Conservation (phyloP, 2,113 vertebrate genomes). For the Salminus brasiliensis region DNA sequence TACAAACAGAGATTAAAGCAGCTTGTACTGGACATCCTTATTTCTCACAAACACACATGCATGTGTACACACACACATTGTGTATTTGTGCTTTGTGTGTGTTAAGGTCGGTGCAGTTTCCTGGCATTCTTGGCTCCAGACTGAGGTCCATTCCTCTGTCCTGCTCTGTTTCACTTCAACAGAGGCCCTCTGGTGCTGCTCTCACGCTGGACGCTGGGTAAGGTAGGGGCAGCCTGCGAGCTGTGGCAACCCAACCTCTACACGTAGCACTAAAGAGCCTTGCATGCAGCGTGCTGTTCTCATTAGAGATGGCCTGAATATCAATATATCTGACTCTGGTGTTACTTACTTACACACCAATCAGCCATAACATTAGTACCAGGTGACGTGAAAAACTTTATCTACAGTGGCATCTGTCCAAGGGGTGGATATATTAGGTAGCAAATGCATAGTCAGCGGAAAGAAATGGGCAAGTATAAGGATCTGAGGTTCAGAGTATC, state of each 20-base stretch:
- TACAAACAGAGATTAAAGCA: not conserved
- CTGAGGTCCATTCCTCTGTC: constrained; percentile 29
- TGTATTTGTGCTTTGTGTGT: not conserved
- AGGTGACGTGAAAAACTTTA: too few relatives aligned
- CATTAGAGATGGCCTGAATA: not conserved
- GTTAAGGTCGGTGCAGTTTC: constrained; percentile 28
- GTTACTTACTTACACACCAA: too few relatives aligned
- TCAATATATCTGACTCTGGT: too few relatives aligned
- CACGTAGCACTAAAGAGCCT: not conserved
- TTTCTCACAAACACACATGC: not conserved
- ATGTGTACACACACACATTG: not conserved
- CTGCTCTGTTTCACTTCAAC: constrained; percentile 27
- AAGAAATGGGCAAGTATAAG: too few relatives aligned
- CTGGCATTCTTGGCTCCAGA: constrained; percentile 36
- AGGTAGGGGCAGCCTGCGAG: too few relatives aligned
- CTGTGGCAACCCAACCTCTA: not conserved
- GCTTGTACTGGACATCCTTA: not conserved
- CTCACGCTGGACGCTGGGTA: not conserved
- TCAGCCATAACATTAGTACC: too few relatives aligned
- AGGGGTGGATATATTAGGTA: too few relatives aligned
- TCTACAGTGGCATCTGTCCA: too few relatives aligned
- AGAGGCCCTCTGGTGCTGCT: constrained; percentile 20
- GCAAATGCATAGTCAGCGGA: too few relatives aligned
- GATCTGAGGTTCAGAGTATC: too few relatives aligned
- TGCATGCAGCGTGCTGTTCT: not conserved